These are phyloP conservation scores for Conus canariensis DNA, from an alignment of 2,888 invertebrate species.

Conservation along the genomic window DNA sequence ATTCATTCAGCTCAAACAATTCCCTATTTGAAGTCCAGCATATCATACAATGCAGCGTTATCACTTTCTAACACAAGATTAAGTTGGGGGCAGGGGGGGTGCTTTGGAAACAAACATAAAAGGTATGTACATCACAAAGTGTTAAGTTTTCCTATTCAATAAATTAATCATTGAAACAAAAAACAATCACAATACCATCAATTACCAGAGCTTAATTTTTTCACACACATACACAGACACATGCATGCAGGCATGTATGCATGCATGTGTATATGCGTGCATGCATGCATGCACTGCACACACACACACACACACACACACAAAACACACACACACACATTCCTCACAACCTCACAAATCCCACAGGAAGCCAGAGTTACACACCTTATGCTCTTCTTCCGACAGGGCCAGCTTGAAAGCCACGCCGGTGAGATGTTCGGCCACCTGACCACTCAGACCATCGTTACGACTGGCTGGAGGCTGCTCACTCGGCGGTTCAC, in stretches of 20 bases:
- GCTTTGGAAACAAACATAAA: too few species aligned
- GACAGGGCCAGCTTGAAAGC: conserved; percentile 75
- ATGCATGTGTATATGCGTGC: background rate
- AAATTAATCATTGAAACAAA: too few species aligned
- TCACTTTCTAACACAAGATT: too few species aligned
- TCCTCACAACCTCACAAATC: background rate
- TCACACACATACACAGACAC: background rate
- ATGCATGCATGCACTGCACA: background rate
- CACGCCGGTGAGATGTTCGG: conserved; percentile 68
- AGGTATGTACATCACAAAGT: too few species aligned
- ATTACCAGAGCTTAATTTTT: too few species aligned
- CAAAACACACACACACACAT: conserved; percentile 4
- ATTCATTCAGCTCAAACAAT: too few species aligned
- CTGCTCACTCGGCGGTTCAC: conserved; percentile 74
- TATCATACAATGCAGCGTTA: too few species aligned
- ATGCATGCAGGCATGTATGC: background rate
- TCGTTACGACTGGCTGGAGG: conserved; percentile 67
- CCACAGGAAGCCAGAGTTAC: background rate
- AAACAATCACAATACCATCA: too few species aligned
- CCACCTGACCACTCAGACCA: conserved; percentile 69
- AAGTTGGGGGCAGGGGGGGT: too few species aligned
- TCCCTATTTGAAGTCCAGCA: too few species aligned
- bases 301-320: background rate
- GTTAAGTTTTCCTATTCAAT: too few species aligned
- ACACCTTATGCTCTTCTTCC: conserved; percentile 72